Percentiles rank a stretch among this genome's conserved stretches.
phyloP scores from a whole-genome alignment of 2,797 vertebrate genomes.

The Coccyzus lansbergi region DNA sequence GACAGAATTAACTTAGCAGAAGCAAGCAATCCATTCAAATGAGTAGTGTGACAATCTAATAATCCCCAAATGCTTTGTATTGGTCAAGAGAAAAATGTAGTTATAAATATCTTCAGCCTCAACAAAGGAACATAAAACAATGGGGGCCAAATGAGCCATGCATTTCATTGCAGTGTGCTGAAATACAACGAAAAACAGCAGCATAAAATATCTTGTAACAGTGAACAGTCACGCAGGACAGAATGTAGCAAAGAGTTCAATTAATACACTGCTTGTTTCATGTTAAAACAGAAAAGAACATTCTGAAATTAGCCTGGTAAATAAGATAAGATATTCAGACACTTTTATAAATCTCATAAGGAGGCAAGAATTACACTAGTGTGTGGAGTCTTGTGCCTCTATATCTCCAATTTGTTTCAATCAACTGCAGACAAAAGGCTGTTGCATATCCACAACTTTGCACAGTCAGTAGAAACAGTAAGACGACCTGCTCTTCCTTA shows the following conservation, averaged over 20 bases:
- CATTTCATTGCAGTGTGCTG: background rate
- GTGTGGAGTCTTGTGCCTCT: background rate
- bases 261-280: background rate
- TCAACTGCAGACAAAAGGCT: background rate
- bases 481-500: background rate
- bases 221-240: background rate
- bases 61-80: background rate
- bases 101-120: background rate
- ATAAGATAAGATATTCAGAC: constrained; percentile 5
- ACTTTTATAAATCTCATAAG: background rate
- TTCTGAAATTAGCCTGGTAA: background rate
- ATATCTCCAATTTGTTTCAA: background rate
- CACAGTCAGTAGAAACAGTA: background rate
- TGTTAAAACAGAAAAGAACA: constrained; percentile 15
- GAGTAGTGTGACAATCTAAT: background rate
- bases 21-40: background rate
- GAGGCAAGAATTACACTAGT: background rate
- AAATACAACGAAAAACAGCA: background rate
- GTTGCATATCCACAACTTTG: background rate
- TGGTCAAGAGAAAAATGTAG: background rate
- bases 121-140: background rate
- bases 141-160: background rate
- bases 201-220: background rate
- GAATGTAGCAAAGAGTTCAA: background rate
- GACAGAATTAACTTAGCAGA: constrained; percentile 26